Evolutionary conservation across 2,113 vertebrate genomes (phyloP), one percentile per base, ranked within the genome.

Genomic region (Pyrgilauda ruficollis): DNA sequence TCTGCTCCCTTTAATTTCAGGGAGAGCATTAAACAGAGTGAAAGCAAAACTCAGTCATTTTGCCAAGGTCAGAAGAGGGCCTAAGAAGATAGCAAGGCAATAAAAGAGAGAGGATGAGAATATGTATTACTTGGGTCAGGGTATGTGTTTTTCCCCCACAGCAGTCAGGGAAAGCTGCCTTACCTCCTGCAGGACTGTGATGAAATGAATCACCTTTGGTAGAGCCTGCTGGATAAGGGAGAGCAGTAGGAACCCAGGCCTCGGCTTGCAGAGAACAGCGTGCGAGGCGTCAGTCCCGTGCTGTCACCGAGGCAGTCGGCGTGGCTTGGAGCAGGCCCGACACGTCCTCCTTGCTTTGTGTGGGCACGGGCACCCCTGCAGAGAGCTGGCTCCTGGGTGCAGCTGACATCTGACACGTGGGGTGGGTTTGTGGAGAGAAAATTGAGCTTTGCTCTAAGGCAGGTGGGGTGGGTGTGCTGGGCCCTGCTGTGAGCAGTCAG

Each of bases 241-340:
- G 31, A 56, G 35, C 30, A 13, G 1, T 4, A 12, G 21, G 20
- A 64, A 26, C 17, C 11, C 64, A 76, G 31, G 24, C 14, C 31
- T 55, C 33, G 52, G 47, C 41, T 30, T 15, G 2, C 50, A 66
- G 49, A 14, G 10, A n/a, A 15, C 18, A 7, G 15, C 16, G 28
- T 63, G 2, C 0, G 2, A 75, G 26, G 41, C 13, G 43, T 55
- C n/a, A 37, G 39, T 28, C 13, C 11, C 0, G 1, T 23, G 62
- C 56, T 23, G 16, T 44, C 47, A 4, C 56, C 23, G 56, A 20
- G 24, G 13, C 66, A 6, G 31, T 18, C 7, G 1, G 43, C 47
- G 1, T 44, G 52, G 21, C 49, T 87, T 5, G 44, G 58, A 23
- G 23, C 53, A 53, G 66, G 74, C 70, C 41, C 43, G 26, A 5